These are phyloP conservation scores for Triplophysa bombifrons DNA, from an alignment of 2,797 vertebrate genomes.

Conservation along the genomic window DNA sequence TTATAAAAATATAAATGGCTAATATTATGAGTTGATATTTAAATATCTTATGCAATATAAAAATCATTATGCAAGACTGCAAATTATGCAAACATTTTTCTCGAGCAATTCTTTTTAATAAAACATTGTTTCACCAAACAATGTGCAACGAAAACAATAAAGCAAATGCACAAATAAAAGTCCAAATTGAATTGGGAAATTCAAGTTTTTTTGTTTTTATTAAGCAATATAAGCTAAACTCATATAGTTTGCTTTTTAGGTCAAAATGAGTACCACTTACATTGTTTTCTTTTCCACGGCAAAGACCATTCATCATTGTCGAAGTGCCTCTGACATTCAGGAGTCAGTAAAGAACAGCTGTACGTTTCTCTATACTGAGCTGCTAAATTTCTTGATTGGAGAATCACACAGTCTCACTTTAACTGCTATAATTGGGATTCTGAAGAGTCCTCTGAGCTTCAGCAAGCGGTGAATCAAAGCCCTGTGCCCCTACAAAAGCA, in stretches of 20 bases:
- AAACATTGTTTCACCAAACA: background rate
- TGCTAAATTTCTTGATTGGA: slow-evolving; percentile 19
- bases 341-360: slow-evolving; percentile 28
- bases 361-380: slow-evolving; percentile 4
- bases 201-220: background rate
- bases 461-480: slow-evolving; percentile 31
- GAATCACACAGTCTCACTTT: slow-evolving; percentile 15
- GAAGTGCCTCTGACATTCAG: slow-evolving; percentile 46
- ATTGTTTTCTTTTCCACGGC: slow-evolving; percentile 10
- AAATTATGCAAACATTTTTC: slow-evolving; percentile 3
- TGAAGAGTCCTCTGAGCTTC: slow-evolving; percentile 29
- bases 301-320: slow-evolving; percentile 33
- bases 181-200: background rate
- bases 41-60: background rate
- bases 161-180: background rate
- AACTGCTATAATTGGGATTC: slow-evolving; percentile 36
- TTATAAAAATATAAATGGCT: slow-evolving; percentile 8
- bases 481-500: background rate
- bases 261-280: background rate
- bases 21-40: slow-evolving; percentile 15
- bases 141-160: slow-evolving; percentile 1
- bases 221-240: background rate
- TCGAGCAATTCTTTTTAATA: slow-evolving; percentile 2
- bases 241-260: background rate
- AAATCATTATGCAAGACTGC: background rate